Evolutionary conservation across 1,140 invertebrate species (phyloP).

Genomic region (Pogonus chalceus): DNA sequence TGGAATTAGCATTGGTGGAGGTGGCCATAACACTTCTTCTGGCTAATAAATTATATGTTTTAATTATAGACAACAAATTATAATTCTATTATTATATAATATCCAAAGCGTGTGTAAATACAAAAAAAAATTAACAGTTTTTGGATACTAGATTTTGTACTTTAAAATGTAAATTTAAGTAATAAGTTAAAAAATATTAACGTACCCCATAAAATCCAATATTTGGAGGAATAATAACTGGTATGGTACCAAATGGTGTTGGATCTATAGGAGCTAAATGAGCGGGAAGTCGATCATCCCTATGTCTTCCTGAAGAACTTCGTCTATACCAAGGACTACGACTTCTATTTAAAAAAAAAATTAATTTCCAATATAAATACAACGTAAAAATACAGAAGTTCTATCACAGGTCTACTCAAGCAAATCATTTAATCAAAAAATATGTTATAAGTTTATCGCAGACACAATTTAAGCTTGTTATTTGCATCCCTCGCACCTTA

Average conservation of each 20-base stretch:
- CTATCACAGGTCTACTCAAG: not conserved
- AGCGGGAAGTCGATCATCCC: not conserved
- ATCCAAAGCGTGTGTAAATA: too few species aligned
- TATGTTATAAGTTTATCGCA: not conserved
- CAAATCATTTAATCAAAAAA: not conserved
- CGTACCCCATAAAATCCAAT: not conserved
- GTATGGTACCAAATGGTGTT: not conserved
- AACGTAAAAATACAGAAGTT: too few species aligned
- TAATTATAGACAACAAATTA: too few species aligned
- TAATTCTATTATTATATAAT: too few species aligned
- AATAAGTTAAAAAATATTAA: not conserved
- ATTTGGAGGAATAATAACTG: not conserved
- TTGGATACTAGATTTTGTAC: too few species aligned
- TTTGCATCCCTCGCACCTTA: not conserved
- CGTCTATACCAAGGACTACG: not conserved
- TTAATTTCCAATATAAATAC: too few species aligned
- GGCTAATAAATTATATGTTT: too few species aligned
- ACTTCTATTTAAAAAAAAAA: not conserved
- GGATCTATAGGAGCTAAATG: not conserved
- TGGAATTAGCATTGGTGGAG: not conserved
- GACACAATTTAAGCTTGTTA: not conserved
- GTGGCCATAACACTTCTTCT: not conserved
- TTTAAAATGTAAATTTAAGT: not conserved
- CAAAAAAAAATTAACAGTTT: not conserved
- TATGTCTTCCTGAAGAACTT: not conserved